Evolutionary conservation across 2,888 invertebrate genomes (phyloP), one percentile per base, ranked within the genome.

Genomic region (Drosophila mettleri): DNA sequence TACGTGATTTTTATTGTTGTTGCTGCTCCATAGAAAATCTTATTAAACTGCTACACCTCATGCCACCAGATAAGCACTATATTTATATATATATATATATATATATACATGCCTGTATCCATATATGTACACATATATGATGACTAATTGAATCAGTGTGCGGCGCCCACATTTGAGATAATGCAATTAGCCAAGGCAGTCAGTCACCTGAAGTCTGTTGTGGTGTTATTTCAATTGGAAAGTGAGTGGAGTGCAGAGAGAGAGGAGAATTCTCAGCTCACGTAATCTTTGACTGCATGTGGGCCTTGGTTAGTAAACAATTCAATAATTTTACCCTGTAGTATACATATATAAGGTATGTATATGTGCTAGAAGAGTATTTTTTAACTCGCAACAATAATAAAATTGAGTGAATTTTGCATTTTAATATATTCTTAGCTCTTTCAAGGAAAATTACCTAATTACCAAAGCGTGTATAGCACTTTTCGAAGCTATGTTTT

Each of bases 131-230:
- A n/a, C n/a, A n/a, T 59, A 27, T 62, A 29, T 52, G 39, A 33
- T 59, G 31, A 45, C 58, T 69, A 82, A 80, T 80, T 83, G 82
- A 85, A 64, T 85, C 73, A 66, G 52, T 51, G 76, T 59, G 74
- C 31, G 65, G 43, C 73, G 62, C 59, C 52, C 69, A 73, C 59
- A 57, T 51, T 54, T 24, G 29, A 54, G 82, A 82, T 86, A 86
- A 86, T 83, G 80, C 83, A 86, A 83, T 86, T 80, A 83, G 69
- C 53, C 45, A 54, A 41, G 67, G 74, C 68, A 71, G 51, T 51
- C 68, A 71, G 51, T 51, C 55, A 59, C 52, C 46, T 67, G 53
- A 54, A 66, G 54, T 34, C 43, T 18, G 64, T 54, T 67, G 38
- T 54, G 45, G 57, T 52, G 45, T 62, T 49, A 63, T 67, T 45